These are phyloP conservation scores for Raja brachyura DNA, from an alignment of 2,113 vertebrate species.

Conservation along the genomic window DNA sequence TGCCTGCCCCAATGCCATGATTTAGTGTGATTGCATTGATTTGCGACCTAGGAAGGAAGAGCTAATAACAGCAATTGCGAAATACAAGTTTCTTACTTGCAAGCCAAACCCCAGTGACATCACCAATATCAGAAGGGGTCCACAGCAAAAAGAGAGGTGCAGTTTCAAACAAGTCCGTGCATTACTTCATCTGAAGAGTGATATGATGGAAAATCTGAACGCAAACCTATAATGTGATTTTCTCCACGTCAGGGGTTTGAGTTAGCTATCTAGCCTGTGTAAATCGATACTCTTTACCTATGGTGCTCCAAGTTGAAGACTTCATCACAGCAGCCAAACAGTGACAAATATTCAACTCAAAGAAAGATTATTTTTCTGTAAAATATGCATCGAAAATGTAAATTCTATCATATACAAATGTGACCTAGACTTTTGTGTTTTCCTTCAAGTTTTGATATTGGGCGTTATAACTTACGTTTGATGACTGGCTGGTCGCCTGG, in stretches of 20 bases:
- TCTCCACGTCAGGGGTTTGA: neutral
- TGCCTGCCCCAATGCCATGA: neutral
- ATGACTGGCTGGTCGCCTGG: constrained; percentile 91
- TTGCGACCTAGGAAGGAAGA: neutral
- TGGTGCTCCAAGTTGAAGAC: neutral
- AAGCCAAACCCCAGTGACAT: neutral
- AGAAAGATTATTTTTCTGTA: too few species aligned
- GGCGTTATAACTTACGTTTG: constrained; percentile 77
- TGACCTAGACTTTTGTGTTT: neutral
- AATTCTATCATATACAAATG: neutral
- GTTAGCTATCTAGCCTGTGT: neutral
- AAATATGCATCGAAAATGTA: neutral
- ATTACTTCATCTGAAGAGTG: neutral
- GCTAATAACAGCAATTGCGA: neutral
- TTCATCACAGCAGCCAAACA: neutral
- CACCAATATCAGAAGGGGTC: neutral
- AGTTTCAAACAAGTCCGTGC: neutral
- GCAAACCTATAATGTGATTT: neutral
- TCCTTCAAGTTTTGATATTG: neutral
- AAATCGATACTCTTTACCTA: neutral
- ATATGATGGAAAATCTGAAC: neutral
- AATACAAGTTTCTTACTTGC: neutral
- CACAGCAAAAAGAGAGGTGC: neutral
- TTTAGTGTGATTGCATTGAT: neutral
- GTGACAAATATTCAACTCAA: neutral